A percentile compares a stretch with the other conserved stretches of the same genome.
Evolutionary conservation across 1,140 invertebrate species (phyloP).

Genomic region (Ctenoplectra terminalis): DNA sequence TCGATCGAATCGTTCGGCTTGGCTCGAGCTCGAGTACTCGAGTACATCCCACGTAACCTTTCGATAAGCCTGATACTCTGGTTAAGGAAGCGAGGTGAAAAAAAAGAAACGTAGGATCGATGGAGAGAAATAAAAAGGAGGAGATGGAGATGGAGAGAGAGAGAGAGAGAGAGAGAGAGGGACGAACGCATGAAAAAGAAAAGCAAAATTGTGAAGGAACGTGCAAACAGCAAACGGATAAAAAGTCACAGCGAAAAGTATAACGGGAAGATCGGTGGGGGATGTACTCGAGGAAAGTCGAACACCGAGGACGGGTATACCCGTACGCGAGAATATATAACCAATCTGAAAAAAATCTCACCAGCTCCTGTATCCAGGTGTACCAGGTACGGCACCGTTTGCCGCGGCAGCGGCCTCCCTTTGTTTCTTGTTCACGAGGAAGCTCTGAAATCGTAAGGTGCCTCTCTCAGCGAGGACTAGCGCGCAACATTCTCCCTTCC

Average conservation of each 20-base stretch:
- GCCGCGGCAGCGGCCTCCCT: conserved; percentile 89
- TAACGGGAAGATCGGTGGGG: no score
- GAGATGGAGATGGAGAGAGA: no score
- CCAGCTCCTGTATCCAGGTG: conserved; percentile 91
- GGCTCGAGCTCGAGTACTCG: background rate
- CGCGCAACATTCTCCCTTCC: background rate
- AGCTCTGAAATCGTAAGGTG: conserved; percentile 86
- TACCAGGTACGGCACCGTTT: conserved; percentile 86
- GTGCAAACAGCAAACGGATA: background rate
- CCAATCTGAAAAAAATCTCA: conserved; percentile 78
- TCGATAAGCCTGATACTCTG: no score
- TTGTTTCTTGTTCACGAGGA: conserved; percentile 95
- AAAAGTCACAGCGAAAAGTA: background rate
- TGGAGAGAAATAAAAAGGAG: no score
- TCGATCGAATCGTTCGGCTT: background rate
- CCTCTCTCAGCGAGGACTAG: background rate
- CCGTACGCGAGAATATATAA: background rate
- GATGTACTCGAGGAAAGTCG: conserved; percentile 1
- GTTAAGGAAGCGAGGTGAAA: no score
- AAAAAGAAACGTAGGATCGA: no score
- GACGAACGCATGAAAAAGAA: no score
- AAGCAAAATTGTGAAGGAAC: background rate
- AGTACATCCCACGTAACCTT: background rate
- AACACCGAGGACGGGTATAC: no score
- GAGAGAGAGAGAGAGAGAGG: background rate